Conservation (phyloP, 2,113 vertebrate genomes). For the Engraulis encrasicolus region DNA sequence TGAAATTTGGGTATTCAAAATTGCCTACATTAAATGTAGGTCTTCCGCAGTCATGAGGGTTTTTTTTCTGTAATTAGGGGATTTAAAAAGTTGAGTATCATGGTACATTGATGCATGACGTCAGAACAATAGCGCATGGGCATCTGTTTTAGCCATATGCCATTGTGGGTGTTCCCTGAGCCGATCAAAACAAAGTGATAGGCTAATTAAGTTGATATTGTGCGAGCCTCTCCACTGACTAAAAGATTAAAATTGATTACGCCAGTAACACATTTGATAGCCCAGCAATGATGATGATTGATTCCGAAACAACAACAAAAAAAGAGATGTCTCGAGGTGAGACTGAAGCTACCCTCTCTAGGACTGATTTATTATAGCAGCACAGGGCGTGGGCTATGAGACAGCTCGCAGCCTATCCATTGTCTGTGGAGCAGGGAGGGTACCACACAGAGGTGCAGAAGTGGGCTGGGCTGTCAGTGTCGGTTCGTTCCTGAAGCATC, state of each 20-base stretch:
- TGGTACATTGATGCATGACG: no score
- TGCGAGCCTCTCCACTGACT: neutral
- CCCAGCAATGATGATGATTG: no score
- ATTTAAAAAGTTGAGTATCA: no score
- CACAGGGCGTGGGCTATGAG: conserved; percentile 13
- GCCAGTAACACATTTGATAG: no score
- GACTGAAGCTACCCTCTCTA: neutral
- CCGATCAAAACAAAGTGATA: neutral
- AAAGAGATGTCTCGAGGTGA: neutral
- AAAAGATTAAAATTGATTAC: no score
- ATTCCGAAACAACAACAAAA: no score
- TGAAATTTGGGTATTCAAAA: no score
- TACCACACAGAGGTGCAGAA: conserved; percentile 35
- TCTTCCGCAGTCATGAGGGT: no score
- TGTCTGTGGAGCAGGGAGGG: conserved; percentile 55
- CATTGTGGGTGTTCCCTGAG: neutral
- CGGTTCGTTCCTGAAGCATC: conserved; percentile 3
- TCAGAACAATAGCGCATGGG: no score
- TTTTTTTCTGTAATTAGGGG: no score
- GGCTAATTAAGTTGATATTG: neutral
- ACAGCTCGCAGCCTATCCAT: conserved; percentile 29
- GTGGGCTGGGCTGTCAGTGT: conserved; percentile 25
- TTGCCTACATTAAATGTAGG: no score
- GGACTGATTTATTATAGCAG: conserved; percentile 1
- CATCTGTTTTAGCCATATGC: no score